These are phyloP conservation scores for Drosophila quinaria DNA, from an alignment of 2,888 invertebrate species.

Conservation along the genomic window DNA sequence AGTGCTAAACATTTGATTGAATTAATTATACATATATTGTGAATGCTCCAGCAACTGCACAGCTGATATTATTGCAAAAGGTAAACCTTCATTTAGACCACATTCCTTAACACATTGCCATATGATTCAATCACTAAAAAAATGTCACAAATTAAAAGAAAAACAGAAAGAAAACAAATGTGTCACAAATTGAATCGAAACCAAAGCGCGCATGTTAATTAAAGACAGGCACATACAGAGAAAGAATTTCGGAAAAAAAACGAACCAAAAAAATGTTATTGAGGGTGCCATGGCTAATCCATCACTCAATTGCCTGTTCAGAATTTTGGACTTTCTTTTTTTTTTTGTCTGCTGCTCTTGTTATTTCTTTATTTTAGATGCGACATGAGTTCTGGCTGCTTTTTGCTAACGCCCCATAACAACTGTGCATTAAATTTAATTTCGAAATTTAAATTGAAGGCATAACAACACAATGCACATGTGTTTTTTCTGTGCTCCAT, in stretches of 20 bases:
- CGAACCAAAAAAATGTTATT: slow-evolving; percentile 22
- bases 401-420: slow-evolving; percentile 46
- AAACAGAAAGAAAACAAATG: slow-evolving; percentile 20
- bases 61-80: slow-evolving; percentile 1
- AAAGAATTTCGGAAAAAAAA: slow-evolving; percentile 22
- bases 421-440: slow-evolving; percentile 73
- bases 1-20: slow-evolving; percentile 11
- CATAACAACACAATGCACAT: slow-evolving; percentile 59
- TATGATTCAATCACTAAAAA: neutral
- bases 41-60: neutral
- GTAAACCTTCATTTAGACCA: slow-evolving; percentile 6
- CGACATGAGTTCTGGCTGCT: slow-evolving; percentile 37
- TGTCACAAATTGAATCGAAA: slow-evolving; percentile 31
- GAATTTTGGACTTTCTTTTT: slow-evolving; percentile 44
- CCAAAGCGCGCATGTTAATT: slow-evolving; percentile 67
- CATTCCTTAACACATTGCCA: neutral
- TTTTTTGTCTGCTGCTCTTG: neutral
- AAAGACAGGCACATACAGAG: slow-evolving; percentile 49
- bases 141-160: slow-evolving; percentile 7
- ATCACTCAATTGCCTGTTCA: slow-evolving; percentile 72
- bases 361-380: slow-evolving; percentile 18
- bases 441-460: slow-evolving; percentile 55
- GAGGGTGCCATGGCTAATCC: slow-evolving; percentile 48
- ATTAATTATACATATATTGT: neutral
- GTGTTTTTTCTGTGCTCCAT: slow-evolving; percentile 48